Conservation (phyloP, 2,797 vertebrate genomes). For the Lateolabrax maculatus region DNA sequence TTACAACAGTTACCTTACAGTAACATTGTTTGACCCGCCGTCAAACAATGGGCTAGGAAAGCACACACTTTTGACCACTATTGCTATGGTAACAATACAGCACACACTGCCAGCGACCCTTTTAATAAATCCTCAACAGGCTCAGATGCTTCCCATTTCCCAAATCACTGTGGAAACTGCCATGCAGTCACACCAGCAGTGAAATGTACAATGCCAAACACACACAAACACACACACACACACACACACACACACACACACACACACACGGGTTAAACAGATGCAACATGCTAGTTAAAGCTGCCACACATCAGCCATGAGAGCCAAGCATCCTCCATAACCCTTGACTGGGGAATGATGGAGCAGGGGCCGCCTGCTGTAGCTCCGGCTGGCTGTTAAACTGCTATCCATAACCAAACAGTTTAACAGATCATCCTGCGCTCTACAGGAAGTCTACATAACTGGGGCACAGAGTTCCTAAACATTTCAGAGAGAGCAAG, state of each 20-base stretch:
- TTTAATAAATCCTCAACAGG: conserved; percentile 65
- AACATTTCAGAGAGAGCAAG: conserved; percentile 55
- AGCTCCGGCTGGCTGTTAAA: conserved; percentile 44
- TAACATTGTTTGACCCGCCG: conserved; percentile 46
- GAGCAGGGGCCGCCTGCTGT: conserved; percentile 25
- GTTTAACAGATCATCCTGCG: conserved; percentile 49
- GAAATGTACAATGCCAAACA: conserved; percentile 27
- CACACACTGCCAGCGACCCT: conserved; percentile 41
- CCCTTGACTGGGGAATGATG: conserved; percentile 28
- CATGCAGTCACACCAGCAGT: conserved; percentile 30
- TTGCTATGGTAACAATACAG: conserved; percentile 65
- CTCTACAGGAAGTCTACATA: conserved; percentile 53
- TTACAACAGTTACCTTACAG: conserved; percentile 14
- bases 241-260: conserved; percentile 21
- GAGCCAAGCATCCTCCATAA: conserved; percentile 37
- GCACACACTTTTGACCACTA: conserved; percentile 49
- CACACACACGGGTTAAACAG: conserved; percentile 55
- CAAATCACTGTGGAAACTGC: conserved; percentile 59
- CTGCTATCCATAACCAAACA: conserved; percentile 56
- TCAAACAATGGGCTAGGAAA: conserved; percentile 37
- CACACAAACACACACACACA: conserved; percentile 32
- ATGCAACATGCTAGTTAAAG: conserved; percentile 51
- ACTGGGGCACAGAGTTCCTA: conserved; percentile 55
- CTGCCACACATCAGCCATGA: conserved; percentile 37
- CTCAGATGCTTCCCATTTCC: conserved; percentile 58